Evolutionary conservation across 2,113 vertebrate species (phyloP).

Genomic region (Orcinus orca): DNA sequence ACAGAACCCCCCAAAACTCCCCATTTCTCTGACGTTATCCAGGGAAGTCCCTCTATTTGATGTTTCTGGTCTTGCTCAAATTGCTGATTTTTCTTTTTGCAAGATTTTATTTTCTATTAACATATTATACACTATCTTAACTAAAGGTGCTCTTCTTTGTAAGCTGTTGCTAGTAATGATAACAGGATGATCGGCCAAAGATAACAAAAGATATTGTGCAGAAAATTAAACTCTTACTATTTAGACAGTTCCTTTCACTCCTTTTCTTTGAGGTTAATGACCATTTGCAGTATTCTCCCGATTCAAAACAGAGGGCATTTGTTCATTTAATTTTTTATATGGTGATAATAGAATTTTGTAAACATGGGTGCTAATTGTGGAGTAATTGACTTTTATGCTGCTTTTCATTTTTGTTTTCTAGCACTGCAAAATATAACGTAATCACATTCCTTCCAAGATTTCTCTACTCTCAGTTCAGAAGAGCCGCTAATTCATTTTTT

Average conservation of each 20-base stretch:
- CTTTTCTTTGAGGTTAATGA: not conserved
- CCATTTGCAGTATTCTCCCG: not conserved
- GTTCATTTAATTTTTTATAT: not conserved
- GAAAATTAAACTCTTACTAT: not conserved
- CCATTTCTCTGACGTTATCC: not conserved
- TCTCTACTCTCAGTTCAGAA: constrained; percentile 99
- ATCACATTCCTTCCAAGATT: constrained; percentile 98
- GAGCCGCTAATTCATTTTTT: constrained; percentile 98
- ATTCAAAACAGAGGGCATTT: not conserved
- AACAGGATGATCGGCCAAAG: not conserved
- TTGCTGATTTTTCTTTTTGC: not conserved
- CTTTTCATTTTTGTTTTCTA: constrained; percentile 81
- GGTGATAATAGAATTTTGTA: constrained; percentile 10
- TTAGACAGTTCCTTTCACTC: not conserved
- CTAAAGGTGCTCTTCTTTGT: not conserved
- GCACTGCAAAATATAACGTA: constrained; percentile 99
- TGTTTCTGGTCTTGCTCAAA: not conserved
- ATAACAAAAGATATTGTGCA: not conserved
- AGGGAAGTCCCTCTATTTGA: not conserved
- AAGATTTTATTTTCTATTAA: not conserved
- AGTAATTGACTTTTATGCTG: not conserved
- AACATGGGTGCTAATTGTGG: not conserved
- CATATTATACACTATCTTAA: not conserved
- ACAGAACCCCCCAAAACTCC: not conserved
- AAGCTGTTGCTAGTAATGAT: not conserved